Base-by-base conservation (phyloP, 2,113 vertebrate genomes). In the Amblyornis subalaris region DNA sequence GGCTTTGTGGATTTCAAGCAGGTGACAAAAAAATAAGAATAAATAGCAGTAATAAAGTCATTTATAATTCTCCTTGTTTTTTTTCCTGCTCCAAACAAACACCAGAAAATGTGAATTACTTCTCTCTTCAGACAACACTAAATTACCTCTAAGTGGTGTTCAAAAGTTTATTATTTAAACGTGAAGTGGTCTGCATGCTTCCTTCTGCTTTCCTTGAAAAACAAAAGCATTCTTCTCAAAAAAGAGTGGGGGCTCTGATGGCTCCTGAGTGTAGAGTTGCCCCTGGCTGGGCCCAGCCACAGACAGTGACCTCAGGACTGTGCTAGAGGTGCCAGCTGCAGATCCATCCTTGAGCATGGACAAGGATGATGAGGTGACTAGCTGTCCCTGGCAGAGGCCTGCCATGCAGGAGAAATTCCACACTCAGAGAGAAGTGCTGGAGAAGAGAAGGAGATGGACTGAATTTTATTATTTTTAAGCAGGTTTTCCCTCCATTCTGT, bases 401-500 rank as follows among this genome's bases (percentile, higher is more conserved):
- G 53, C 40, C 0, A 1, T 44, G 40, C 48, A 76, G 48, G 28
- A 74, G 38, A 28, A 74, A 78, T 23, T 23, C n/a, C 2, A 0
- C 31, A n/a, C 10, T 85, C 47, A n/a, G 60, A 44, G 17, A 40
- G n/a, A 10, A 36, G 42, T 0, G 0, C 24, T 54, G 29, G 33
- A 67, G 28, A 42, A 54, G 7, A 45, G 9, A 67, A 74, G 15
- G 6, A 35, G 44, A 65, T 2, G 10, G 22, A 9, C 21, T 74
- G 67, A 67, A 50, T 70, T 40, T 48, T n/a, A 8, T 2, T 23
- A 1, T 18, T 22, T 54, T 89, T 9, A 17, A 79, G 21, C 22
- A 72, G 22, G 42, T 35, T 93, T 85, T 71, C 36, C 35, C 55
- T 85, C 19, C n/a, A 42, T 35, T 35, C 8, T 0, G 0, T 38